Base-by-base conservation (phyloP, 2,113 vertebrate species). In the Aegithalos caudatus region DNA sequence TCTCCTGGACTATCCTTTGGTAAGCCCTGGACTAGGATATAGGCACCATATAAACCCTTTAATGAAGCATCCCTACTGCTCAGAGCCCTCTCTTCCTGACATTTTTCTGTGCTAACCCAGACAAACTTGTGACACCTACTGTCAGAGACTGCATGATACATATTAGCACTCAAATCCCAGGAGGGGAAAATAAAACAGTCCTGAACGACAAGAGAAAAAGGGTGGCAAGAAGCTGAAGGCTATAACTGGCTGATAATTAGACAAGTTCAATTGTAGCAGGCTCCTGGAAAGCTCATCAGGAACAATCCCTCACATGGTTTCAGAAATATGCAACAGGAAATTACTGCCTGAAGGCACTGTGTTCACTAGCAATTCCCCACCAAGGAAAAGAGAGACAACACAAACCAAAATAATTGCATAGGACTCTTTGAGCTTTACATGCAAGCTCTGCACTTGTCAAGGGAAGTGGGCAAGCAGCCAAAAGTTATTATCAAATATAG, bases 281-380 rank as follows among this genome's bases (percentile, higher is more conserved):
- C 60, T 91, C 64, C 87, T 80, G 78, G 79, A 91, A 96, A 94
- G 92, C 90, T 97, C 93, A 96, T 93, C 85, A 94, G 37, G 79
- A 88, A 8, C 74, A 80, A 94, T 90, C 71, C 62, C 79, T 97
- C 82, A 86, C 64, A 78, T n/a, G 65, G 79, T 67, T 91, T 96
- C 94, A 93, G 85, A 96, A 94, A 90, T 93, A 96, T 86, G 92
- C 85, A 96, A 93, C 92, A 94, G 90, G 92, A 97, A 96, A 96
- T 97, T 94, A 90, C 76, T 74, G 90, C 94, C 95, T 50, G 67
- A 64, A 92, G 93, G 92, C 88, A 67, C 76, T 53, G 81, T 86
- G 82, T 60, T 97, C 88, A 37, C 82, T 86, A 66, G 71, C 88
- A 94, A 94, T 94, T 93, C 88, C 94, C 72, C 74, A 86, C 67